Conservation (phyloP, 2,113 vertebrate species). For the Pungitius pungitius region DNA sequence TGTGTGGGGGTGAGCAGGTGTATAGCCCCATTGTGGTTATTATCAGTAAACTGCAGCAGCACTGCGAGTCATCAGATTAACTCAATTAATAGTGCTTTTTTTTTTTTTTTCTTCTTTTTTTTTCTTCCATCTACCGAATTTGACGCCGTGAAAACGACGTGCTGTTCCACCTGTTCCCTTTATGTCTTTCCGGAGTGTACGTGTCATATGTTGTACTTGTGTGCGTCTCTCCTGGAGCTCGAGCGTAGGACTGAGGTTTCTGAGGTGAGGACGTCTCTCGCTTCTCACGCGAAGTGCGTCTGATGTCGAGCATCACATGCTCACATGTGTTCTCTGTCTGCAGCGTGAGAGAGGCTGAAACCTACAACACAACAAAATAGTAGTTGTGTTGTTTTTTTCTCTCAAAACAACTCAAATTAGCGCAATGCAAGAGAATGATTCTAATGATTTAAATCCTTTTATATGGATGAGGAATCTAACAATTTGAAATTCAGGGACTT, state of each 20-base stretch:
- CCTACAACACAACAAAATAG: slow-evolving; percentile 6
- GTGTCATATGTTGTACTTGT: slow-evolving; percentile 40
- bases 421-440: background rate
- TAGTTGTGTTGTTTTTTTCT: background rate
- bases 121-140: background rate
- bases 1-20: slow-evolving; percentile 72
- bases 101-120: slow-evolving; percentile 23
- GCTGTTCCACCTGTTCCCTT: slow-evolving; percentile 31
- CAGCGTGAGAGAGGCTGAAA: slow-evolving; percentile 24
- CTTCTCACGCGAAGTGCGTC: slow-evolving; percentile 76
- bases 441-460: background rate
- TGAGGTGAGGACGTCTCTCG: slow-evolving; percentile 73
- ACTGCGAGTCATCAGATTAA: slow-evolving; percentile 75
- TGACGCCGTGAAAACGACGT: slow-evolving; percentile 17
- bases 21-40: slow-evolving; percentile 79
- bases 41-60: slow-evolving; percentile 68
- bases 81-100: no score
- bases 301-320: slow-evolving; percentile 75
- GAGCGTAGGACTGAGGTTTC: slow-evolving; percentile 74
- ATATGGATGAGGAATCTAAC: background rate
- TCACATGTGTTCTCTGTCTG: slow-evolving; percentile 54
- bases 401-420: background rate
- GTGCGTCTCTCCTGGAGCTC: slow-evolving; percentile 45
- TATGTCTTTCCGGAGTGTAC: slow-evolving; percentile 30
- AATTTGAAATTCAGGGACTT: background rate